These are phyloP conservation scores for Tokudaia tokunoshimensis DNA, from an alignment of 2,797 vertebrate species.

Conservation along the genomic window DNA sequence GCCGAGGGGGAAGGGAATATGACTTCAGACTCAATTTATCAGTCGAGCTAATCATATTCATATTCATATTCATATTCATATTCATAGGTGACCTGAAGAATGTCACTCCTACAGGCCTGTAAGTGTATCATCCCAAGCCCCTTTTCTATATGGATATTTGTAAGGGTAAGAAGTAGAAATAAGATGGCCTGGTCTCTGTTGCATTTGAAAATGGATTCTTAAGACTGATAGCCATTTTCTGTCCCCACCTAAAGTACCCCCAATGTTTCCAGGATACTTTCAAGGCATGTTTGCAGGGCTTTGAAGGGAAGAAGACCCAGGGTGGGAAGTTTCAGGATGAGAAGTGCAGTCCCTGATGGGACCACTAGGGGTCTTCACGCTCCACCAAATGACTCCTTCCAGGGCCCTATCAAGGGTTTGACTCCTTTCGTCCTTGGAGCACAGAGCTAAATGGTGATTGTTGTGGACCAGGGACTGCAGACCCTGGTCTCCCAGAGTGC, in stretches of 20 bases:
- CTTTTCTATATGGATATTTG: no score
- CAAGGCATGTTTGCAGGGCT: background rate
- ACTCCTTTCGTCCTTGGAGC: fast-evolving
- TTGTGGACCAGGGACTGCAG: no score
- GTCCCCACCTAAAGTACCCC: background rate
- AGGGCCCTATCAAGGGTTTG: background rate
- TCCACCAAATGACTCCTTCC: constrained; percentile 58
- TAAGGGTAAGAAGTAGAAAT: background rate
- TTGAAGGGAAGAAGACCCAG: fast-evolving
- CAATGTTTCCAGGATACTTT: background rate
- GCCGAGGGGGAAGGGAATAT: background rate
- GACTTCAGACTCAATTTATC: background rate
- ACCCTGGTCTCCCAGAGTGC: background rate
- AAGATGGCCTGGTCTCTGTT: background rate
- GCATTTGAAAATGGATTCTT: background rate
- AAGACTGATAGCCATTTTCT: background rate
- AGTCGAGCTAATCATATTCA: background rate
- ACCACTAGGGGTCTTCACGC: constrained; percentile 71
- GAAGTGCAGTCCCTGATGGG: fast-evolving
- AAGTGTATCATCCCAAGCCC: background rate
- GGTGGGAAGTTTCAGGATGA: fast-evolving
- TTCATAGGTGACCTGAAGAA: background rate
- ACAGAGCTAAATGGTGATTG: fast-evolving
- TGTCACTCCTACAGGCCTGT: background rate
- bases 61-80: background rate